Percentiles rank a stretch among this genome's conserved stretches.
Conservation (phyloP, 1,140 invertebrate genomes). For the Drosophila grimshawi region DNA sequence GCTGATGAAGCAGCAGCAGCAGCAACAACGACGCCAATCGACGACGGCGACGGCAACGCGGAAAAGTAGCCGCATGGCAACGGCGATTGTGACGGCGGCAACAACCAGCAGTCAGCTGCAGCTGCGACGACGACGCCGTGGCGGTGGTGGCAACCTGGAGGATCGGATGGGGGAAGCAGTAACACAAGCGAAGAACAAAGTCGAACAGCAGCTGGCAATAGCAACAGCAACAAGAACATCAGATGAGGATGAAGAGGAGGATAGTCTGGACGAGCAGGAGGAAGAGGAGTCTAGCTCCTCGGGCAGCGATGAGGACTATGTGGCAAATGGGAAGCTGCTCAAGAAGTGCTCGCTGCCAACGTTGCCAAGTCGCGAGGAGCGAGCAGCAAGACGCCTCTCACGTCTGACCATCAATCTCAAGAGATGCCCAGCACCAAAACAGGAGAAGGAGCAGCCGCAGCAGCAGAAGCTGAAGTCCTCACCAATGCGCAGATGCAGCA, state of each 20-base stretch:
- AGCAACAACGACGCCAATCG: constrained; percentile 17
- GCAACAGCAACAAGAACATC: constrained; percentile 4
- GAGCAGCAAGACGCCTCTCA: constrained; percentile 52
- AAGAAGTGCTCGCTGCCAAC: constrained; percentile 17
- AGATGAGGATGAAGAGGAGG: constrained; percentile 15
- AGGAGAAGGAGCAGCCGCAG: constrained; percentile 17
- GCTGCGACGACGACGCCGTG: constrained; percentile 31
- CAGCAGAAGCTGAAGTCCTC: constrained; percentile 13
- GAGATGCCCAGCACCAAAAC: constrained; percentile 17
- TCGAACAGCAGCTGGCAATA: constrained; percentile 9
- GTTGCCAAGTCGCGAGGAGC: constrained; percentile 47
- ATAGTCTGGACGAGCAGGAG: constrained; percentile 36
- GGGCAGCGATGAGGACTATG: constrained; percentile 68
- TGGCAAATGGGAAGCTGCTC: constrained; percentile 36
- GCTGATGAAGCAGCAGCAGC: constrained; percentile 27
- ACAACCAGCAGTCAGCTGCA: constrained; percentile 75
- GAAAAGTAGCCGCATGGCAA: constrained; percentile 77
- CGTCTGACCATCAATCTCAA: constrained; percentile 53
- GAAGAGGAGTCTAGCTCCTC: constrained; percentile 57
- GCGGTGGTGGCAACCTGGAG: constrained; percentile 67
- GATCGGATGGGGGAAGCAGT: constrained; percentile 82
- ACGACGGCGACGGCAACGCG: constrained; percentile 66
- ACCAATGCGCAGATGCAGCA: constrained; percentile 2
- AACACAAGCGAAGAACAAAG: constrained; percentile 79
- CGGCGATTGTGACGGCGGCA: constrained; percentile 76